Evolutionary conservation across 2,113 vertebrate genomes (phyloP).

Genomic region (Leuciscus idus): DNA sequence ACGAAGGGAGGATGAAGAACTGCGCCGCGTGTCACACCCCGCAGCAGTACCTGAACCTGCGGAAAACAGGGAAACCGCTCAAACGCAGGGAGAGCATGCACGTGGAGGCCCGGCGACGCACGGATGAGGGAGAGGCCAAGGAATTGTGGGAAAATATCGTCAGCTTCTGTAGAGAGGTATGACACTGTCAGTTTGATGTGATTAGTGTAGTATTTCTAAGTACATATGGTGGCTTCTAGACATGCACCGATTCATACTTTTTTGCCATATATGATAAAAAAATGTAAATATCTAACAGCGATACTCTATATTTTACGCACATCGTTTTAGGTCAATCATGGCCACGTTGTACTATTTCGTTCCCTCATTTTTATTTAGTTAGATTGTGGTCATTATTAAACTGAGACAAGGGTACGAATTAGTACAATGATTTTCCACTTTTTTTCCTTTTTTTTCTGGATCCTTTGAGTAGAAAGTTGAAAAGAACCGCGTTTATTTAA

Average conservation of each 20-base stretch:
- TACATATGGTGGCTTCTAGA: not conserved
- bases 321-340: not conserved
- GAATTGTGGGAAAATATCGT: slow-evolving; percentile 97
- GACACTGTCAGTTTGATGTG: slow-evolving; percentile 49
- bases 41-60: slow-evolving; percentile 85
- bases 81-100: slow-evolving; percentile 93
- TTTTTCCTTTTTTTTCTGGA: too few species aligned
- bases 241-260: not conserved
- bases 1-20: slow-evolving; percentile 86
- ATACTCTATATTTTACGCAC: not conserved
- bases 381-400: not conserved
- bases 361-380: not conserved
- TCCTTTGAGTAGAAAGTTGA: too few species aligned
- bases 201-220: too few species aligned
- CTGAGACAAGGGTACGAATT: too few species aligned
- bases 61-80: slow-evolving; percentile 81
- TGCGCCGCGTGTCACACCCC: slow-evolving; percentile 93
- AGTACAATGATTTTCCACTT: too few species aligned
- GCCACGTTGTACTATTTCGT: too few species aligned
- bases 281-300: not conserved
- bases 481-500: too few species aligned
- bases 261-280: not conserved
- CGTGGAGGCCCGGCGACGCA: slow-evolving; percentile 90
- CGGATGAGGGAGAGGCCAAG: slow-evolving; percentile 95
- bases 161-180: slow-evolving; percentile 94